A percentile compares a stretch with the other conserved stretches of the same genome.
phyloP scores from a whole-genome alignment of 2,113 vertebrate species.

The Calyptommatus sinebrachiatus region DNA sequence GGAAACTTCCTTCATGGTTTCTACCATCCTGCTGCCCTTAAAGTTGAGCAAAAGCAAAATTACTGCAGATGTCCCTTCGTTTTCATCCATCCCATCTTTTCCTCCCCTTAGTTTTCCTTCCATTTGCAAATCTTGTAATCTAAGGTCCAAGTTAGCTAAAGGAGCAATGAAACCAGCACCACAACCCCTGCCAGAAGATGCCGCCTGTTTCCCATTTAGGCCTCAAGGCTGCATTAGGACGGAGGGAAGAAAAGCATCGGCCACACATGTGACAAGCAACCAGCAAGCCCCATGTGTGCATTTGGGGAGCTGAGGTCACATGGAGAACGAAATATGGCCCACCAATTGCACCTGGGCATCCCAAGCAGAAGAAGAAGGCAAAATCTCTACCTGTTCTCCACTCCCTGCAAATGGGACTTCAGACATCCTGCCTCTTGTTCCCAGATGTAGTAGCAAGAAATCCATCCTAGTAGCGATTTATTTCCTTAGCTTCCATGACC shows the following conservation, averaged over 20 bases:
- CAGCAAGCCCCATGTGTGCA: constrained; percentile 72
- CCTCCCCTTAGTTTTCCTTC: constrained; percentile 81
- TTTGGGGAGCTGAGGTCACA: constrained; percentile 73
- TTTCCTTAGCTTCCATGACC: no score
- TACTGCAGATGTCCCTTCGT: constrained; percentile 80
- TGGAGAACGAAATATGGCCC: background rate
- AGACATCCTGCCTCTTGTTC: no score
- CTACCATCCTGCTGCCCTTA: constrained; percentile 49
- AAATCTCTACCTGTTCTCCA: no score
- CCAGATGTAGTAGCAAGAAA: no score
- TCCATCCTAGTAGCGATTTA: no score
- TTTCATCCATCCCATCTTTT: constrained; percentile 29
- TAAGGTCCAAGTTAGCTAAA: constrained; percentile 89
- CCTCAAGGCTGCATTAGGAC: constrained; percentile 88
- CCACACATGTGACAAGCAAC: constrained; percentile 87
- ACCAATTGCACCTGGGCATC: no score
- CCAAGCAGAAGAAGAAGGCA: no score
- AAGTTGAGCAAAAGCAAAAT: constrained; percentile 75
- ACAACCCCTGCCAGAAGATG: constrained; percentile 85
- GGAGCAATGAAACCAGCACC: constrained; percentile 86
- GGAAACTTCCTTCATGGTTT: constrained; percentile 31
- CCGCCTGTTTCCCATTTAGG: constrained; percentile 97
- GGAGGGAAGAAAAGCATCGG: constrained; percentile 80
- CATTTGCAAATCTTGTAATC: constrained; percentile 98
- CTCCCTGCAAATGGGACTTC: no score